Evolutionary conservation across 2,797 vertebrate species (phyloP), one percentile per base, ranked within the genome.

Genomic region (Hypotaenidia okinawae): DNA sequence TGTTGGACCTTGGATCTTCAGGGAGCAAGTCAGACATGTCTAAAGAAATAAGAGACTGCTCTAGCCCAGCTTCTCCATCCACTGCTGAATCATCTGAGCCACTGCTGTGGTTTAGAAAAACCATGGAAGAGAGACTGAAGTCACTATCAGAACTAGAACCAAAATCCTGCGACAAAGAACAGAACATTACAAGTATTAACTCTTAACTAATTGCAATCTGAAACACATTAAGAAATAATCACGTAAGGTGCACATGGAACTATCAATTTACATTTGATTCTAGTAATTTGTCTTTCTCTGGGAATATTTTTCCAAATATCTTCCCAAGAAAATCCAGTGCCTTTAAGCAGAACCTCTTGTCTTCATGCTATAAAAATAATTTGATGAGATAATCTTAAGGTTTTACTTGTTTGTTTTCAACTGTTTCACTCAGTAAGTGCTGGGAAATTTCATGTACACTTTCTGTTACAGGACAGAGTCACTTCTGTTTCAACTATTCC

Each of bases 81-180:
- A 97, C 98, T 18, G 97, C 97, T 1, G 98, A 99, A 84, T 99
- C 99, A 15, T 99, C 99, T 25, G 99, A 99, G 45, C 98, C 98
- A 89, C 99, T 99, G 97, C 99, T 98, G 94, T 99, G 99, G 97
- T 99, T 99, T 16, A 99, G 98, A 95, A 99, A 99, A 96, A 99
- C 98, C 98, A 99, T 99, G 86, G 99, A 99, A 80, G 99, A 99
- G 74, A 99, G 98, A 89, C 99, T 99, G 87, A 99, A 98, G 96
- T 99, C 99, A 78, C 99, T 99, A 70, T 99, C 99, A 10, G 99
- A 99, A 93, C 98, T 98, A 49, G 98, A 99, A 68, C 97, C 97
- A 92, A 98, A 97, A 57, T 99, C 99, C 99, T 99, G 95, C 70
- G 70, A 76, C n/a, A 84, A 87, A 91, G 61, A 92, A 80, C 52